phyloP scores from a whole-genome alignment of 2,888 invertebrate genomes.

The Catocala fraxini region DNA sequence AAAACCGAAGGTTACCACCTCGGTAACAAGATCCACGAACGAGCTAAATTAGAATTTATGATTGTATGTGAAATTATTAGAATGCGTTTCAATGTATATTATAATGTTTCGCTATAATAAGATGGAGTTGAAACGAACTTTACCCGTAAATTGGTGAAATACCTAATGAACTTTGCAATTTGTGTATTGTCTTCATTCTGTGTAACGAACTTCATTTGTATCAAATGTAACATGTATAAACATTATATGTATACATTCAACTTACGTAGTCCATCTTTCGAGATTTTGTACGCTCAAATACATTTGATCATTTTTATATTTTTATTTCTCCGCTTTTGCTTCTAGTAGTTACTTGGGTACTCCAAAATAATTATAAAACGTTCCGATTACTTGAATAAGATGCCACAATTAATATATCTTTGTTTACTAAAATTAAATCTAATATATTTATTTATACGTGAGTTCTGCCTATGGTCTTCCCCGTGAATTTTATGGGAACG shows the following conservation, averaged over 20 bases:
- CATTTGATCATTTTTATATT: too few relatives aligned
- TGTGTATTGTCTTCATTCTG: constrained; percentile 54
- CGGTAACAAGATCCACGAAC: constrained; percentile 83
- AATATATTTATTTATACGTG: too few relatives aligned
- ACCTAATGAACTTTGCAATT: constrained; percentile 70
- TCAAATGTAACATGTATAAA: constrained; percentile 12
- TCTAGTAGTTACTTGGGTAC: too few relatives aligned
- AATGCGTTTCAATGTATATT: constrained; percentile 78
- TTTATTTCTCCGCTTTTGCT: too few relatives aligned
- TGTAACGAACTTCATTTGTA: constrained; percentile 26
- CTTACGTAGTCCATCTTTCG: too few relatives aligned
- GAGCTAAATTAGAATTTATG: constrained; percentile 87
- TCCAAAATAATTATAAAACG: too few relatives aligned
- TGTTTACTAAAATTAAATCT: too few relatives aligned
- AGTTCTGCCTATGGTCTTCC: too few relatives aligned
- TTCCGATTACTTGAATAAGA: too few relatives aligned
- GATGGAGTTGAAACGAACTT: constrained; percentile 69
- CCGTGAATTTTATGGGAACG: too few relatives aligned
- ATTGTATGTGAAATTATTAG: constrained; percentile 86
- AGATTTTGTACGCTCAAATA: too few relatives aligned
- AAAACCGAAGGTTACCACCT: constrained; percentile 75
- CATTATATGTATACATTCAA: neutral
- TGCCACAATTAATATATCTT: too few relatives aligned
- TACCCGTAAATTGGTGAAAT: constrained; percentile 61
- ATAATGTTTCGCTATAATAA: constrained; percentile 68